phyloP scores from a whole-genome alignment of 1,140 invertebrate species.

The Delia radicum region DNA sequence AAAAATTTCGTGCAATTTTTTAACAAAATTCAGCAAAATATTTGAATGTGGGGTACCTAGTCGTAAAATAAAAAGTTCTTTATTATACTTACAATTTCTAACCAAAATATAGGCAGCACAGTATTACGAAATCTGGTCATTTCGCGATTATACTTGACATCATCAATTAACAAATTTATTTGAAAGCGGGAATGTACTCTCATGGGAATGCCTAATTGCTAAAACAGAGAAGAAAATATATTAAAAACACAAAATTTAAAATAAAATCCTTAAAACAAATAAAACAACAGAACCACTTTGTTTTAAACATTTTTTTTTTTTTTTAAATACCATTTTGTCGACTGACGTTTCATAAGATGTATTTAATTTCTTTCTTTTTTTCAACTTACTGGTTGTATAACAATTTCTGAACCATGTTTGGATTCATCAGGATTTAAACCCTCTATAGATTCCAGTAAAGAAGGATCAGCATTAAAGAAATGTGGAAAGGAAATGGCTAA shows the following conservation, averaged over 20 bases:
- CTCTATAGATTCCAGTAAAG: conserved; percentile 64
- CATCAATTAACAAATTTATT: conserved; percentile 66
- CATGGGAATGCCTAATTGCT: conserved; percentile 65
- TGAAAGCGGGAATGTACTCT: conserved; percentile 64
- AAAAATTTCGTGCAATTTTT: too few species aligned
- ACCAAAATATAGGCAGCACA: conserved; percentile 67
- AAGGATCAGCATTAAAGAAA: conserved; percentile 70
- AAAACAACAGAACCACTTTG: too few species aligned
- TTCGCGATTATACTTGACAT: conserved; percentile 60
- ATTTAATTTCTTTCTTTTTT: too few species aligned
- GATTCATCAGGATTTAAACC: conserved; percentile 64
- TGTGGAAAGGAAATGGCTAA: conserved; percentile 76
- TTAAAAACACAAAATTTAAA: neutral
- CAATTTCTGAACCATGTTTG: conserved; percentile 58
- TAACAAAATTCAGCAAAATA: too few species aligned
- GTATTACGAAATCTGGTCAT: conserved; percentile 63
- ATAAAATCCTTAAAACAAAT: neutral
- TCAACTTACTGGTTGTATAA: conserved; percentile 62
- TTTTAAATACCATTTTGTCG: too few species aligned
- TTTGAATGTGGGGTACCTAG: too few species aligned
- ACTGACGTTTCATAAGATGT: too few species aligned
- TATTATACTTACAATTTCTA: conserved; percentile 62
- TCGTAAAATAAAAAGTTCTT: too few species aligned
- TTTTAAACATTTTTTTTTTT: too few species aligned
- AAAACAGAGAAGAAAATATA: conserved; percentile 27